phyloP scores from a whole-genome alignment of 2,888 invertebrate species.

The Lycia hirtaria region DNA sequence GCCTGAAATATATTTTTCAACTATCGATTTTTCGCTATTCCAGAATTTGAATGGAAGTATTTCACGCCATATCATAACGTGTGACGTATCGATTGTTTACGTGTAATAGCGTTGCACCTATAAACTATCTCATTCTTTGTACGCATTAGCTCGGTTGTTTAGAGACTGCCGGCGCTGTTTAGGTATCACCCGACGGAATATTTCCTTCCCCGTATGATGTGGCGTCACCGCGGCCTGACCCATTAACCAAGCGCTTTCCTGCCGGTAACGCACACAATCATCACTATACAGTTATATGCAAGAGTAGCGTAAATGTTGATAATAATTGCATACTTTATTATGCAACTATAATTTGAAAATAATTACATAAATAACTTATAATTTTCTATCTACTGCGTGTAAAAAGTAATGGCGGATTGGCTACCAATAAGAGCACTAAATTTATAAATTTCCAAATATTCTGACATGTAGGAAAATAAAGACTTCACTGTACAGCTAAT shows the following conservation, averaged over 20 bases:
- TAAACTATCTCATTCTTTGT: constrained; percentile 12
- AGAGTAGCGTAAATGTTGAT: not conserved
- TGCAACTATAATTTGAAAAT: constrained; percentile 3
- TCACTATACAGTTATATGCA: not conserved
- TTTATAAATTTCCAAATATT: too few species aligned
- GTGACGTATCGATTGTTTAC: constrained; percentile 20
- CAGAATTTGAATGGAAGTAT: not conserved
- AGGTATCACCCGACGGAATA: constrained; percentile 21
- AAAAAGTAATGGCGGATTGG: too few species aligned
- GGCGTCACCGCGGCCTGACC: constrained; percentile 13
- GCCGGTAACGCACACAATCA: constrained; percentile 6
- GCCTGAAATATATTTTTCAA: too few species aligned
- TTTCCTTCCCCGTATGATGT: constrained; percentile 23
- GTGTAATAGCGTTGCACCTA: constrained; percentile 12
- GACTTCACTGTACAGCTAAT: too few species aligned
- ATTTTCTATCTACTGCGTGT: too few species aligned
- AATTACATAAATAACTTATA: not conserved
- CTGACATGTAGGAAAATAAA: too few species aligned
- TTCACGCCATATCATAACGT: constrained; percentile 6
- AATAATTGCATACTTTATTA: not conserved
- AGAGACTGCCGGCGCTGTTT: constrained; percentile 1
- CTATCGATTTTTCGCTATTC: not conserved
- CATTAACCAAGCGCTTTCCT: constrained; percentile 19
- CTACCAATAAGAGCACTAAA: too few species aligned
- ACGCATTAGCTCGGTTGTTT: constrained; percentile 10